A percentile compares a stretch with the other conserved stretches of the same genome.
Conservation (phyloP, 2,888 invertebrate genomes). For the Phyllotreta striolata region DNA sequence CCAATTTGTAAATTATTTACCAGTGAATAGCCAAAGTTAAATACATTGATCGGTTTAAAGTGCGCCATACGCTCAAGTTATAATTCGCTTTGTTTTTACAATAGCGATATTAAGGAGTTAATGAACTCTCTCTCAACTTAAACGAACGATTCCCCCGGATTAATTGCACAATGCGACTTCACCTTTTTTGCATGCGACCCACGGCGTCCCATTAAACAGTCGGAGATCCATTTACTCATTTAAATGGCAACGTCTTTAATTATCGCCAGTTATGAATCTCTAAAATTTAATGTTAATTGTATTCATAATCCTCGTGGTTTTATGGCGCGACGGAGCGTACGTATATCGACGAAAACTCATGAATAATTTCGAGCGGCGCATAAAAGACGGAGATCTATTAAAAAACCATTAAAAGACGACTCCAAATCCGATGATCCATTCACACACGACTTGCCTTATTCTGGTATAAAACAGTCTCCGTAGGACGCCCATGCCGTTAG, state of each 20-base stretch:
- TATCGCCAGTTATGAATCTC: neutral
- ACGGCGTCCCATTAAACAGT: conserved; percentile 18
- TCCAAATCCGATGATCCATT: neutral
- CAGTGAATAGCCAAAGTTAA: no score
- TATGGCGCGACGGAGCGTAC: neutral
- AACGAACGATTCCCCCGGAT: neutral
- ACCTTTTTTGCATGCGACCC: conserved; percentile 19
- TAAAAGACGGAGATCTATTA: neutral
- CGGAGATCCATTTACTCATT: conserved; percentile 20
- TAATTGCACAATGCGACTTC: conserved; percentile 17
- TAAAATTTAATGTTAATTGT: conserved; percentile 11
- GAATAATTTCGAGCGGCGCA: neutral
- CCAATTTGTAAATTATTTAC: no score
- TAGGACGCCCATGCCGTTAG: no score
- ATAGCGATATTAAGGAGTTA: neutral
- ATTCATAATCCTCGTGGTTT: conserved; percentile 18
- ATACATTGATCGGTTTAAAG: no score
- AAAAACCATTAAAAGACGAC: no score
- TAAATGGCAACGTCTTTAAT: conserved; percentile 26
- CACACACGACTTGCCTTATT: neutral
- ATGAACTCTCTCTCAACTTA: conserved; percentile 14
- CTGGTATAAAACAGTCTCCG: no score
- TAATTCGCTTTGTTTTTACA: neutral
- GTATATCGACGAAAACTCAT: neutral
- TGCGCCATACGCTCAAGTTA: neutral